phyloP scores from a whole-genome alignment of 2,888 invertebrate genomes.

The Caradrina clavipalpis region DNA sequence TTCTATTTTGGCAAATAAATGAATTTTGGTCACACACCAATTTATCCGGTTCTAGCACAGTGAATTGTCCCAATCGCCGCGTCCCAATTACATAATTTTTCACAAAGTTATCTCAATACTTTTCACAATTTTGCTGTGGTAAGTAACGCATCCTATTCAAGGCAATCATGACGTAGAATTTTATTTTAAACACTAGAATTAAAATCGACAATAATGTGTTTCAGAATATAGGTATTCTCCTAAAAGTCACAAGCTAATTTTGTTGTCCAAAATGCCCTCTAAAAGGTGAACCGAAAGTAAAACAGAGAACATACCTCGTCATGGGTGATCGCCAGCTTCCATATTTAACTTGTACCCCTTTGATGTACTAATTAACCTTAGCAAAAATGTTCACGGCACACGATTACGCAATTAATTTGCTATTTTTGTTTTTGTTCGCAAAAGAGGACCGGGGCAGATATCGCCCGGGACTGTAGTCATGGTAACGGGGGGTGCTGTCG shows the following conservation, averaged over 20 bases:
- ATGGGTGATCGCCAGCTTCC: constrained; percentile 64
- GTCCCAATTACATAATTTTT: constrained; percentile 53
- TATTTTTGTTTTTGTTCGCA: constrained; percentile 88
- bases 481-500: constrained; percentile 85
- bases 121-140: constrained; percentile 4
- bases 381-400: constrained; percentile 81
- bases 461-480: constrained; percentile 87
- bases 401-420: constrained; percentile 89
- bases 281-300: constrained; percentile 55
- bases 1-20: constrained; percentile 31
- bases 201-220: constrained; percentile 4
- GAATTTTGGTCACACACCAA: constrained; percentile 30
- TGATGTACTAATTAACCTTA: constrained; percentile 79
- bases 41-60: constrained; percentile 5
- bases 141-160: background rate
- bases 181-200: background rate
- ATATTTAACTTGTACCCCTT: constrained; percentile 73
- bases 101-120: constrained; percentile 4
- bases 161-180: background rate
- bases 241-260: constrained; percentile 37
- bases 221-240: constrained; percentile 21
- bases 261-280: constrained; percentile 33
- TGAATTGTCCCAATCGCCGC: background rate
- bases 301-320: constrained; percentile 69
- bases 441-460: constrained; percentile 83